Conservation (phyloP, 1,140 invertebrate genomes). For the Melanaphis sacchari region DNA sequence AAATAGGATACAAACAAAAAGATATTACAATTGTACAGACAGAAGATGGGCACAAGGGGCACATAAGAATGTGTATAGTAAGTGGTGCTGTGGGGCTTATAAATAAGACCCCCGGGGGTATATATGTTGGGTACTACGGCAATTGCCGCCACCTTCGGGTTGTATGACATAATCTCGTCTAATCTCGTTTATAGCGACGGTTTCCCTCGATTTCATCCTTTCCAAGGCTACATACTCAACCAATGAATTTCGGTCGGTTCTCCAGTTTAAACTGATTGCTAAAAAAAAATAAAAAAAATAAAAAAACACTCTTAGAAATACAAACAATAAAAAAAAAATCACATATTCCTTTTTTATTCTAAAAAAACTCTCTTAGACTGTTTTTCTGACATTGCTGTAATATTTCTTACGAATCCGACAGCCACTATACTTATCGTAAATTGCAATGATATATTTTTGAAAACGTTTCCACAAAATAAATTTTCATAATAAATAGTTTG, state of each 20-base stretch:
- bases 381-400: not conserved
- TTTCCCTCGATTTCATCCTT: not conserved
- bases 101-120: constrained; percentile 24
- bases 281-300: not conserved
- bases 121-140: not conserved
- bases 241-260: not conserved
- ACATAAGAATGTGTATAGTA: not conserved
- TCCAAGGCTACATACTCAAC: not conserved
- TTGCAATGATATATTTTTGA: constrained; percentile 31
- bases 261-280: constrained; percentile 14
- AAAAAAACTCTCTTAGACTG: not conserved
- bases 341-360: constrained; percentile 16
- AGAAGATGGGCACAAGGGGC: constrained; percentile 26
- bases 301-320: not conserved
- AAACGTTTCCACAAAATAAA: constrained; percentile 30
- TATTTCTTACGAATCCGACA: constrained; percentile 30
- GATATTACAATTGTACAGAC: constrained; percentile 13
- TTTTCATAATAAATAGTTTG: not conserved
- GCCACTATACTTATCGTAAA: constrained; percentile 43
- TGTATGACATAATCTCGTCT: constrained; percentile 36
- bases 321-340: constrained; percentile 18
- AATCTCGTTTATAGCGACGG: constrained; percentile 30
- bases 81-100: constrained; percentile 39
- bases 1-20: constrained; percentile 24
- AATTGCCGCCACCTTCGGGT: not conserved